Conservation (phyloP, 2,113 vertebrate genomes). For the Hypocryptadius cinnamomeus region DNA sequence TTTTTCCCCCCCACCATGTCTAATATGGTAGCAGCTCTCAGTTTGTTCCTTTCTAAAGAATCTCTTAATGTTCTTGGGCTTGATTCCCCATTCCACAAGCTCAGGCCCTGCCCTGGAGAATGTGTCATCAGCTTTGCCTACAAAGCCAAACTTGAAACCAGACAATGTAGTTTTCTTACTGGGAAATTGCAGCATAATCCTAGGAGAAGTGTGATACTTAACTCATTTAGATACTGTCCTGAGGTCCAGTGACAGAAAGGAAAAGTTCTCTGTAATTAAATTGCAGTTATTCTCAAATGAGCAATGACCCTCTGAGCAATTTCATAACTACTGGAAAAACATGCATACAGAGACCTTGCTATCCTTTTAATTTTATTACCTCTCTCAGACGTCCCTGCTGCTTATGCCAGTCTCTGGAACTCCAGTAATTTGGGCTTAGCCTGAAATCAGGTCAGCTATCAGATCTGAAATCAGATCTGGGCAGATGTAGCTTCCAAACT, state of each 20-base stretch:
- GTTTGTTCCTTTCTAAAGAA: neutral
- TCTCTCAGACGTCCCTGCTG: neutral
- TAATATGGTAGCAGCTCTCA: neutral
- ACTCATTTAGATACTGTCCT: neutral
- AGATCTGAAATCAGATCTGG: neutral
- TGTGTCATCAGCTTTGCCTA: neutral
- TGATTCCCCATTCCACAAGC: neutral
- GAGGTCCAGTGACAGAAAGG: neutral
- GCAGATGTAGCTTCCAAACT: neutral
- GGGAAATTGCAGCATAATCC: neutral
- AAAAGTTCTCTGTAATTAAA: neutral
- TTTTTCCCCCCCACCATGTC: rapidly evolving
- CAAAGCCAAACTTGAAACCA: neutral
- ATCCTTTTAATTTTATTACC: neutral
- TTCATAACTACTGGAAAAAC: neutral
- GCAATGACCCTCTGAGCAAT: neutral
- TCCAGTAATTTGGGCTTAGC: neutral
- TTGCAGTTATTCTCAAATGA: neutral
- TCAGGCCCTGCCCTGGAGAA: neutral
- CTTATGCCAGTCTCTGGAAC: neutral
- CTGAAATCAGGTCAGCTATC: neutral
- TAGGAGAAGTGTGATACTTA: neutral
- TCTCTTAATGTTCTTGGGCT: neutral
- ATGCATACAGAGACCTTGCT: neutral
- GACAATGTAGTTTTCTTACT: neutral